Conservation (phyloP, 2,797 vertebrate genomes). For the Sebastes hubbsi region DNA sequence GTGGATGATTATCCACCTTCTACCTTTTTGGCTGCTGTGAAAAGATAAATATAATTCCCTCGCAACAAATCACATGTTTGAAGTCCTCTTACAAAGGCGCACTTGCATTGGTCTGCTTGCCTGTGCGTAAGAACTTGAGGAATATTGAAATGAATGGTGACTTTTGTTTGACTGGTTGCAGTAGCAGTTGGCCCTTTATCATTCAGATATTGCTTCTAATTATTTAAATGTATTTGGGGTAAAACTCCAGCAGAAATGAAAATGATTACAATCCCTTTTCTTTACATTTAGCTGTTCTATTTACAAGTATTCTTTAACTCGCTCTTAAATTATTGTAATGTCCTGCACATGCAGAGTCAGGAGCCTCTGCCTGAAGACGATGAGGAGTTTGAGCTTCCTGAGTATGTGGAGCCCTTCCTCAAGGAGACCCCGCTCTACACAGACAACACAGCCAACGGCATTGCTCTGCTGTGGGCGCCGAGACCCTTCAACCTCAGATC, state of each 20-base stretch:
- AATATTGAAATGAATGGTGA: conserved; percentile 40
- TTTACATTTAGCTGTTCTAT: background rate
- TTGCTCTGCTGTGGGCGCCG: conserved; percentile 96
- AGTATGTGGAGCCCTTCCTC: conserved; percentile 96
- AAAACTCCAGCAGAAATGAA: background rate
- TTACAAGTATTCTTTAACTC: background rate
- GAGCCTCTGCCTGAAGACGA: conserved; percentile 97
- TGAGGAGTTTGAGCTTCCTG: conserved; percentile 98
- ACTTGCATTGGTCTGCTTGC: conserved; percentile 69
- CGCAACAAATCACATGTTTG: rapidly evolving
- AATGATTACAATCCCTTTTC: background rate
- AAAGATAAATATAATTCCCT: background rate
- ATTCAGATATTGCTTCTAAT: conserved; percentile 43
- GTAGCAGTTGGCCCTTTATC: conserved; percentile 10
- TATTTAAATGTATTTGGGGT: background rate
- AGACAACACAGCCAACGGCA: conserved; percentile 98
- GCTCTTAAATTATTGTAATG: background rate
- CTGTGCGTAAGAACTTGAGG: conserved; percentile 60
- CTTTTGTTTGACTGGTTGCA: conserved; percentile 19
- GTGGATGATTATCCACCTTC: background rate
- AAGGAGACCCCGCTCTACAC: conserved; percentile 97
- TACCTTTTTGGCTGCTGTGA: background rate
- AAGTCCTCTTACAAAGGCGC: conserved; percentile 67
- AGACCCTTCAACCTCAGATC: conserved; percentile 97
- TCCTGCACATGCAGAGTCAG: conserved; percentile 84